Conservation (phyloP, 2,888 invertebrate genomes). For the Drosophila multiciliata region DNA sequence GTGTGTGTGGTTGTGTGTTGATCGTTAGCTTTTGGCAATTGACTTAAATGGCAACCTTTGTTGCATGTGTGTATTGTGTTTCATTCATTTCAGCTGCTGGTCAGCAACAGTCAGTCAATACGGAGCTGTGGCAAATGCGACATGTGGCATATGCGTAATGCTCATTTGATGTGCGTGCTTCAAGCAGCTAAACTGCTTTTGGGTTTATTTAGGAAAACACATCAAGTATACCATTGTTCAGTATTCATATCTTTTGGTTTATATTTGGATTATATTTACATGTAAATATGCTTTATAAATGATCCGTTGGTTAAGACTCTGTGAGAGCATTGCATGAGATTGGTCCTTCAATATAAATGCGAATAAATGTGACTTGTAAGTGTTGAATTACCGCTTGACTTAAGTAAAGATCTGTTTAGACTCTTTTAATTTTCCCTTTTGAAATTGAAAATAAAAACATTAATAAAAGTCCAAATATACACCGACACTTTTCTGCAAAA, state of each 20-base stretch:
- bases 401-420: neutral
- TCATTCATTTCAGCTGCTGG: constrained; percentile 41
- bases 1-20: constrained; percentile 27
- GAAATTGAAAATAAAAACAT: neutral
- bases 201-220: constrained; percentile 41
- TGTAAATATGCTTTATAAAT: neutral
- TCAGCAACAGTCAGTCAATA: constrained; percentile 4
- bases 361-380: neutral
- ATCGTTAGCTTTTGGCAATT: constrained; percentile 75
- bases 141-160: constrained; percentile 75
- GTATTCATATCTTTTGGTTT: constrained; percentile 21
- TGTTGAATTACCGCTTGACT: neutral
- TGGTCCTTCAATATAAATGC: neutral
- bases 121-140: constrained; percentile 10
- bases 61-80: constrained; percentile 60
- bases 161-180: constrained; percentile 75
- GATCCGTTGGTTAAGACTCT: neutral
- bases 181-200: constrained; percentile 42
- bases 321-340: neutral
- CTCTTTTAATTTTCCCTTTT: neutral
- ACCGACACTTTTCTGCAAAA: neutral
- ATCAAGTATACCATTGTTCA: constrained; percentile 15
- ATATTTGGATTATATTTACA: no score
- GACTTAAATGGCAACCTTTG: constrained; percentile 76
- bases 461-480: neutral